These are phyloP conservation scores for Hyperoodon ampullatus DNA, from an alignment of 2,113 vertebrate species.

Conservation along the genomic window DNA sequence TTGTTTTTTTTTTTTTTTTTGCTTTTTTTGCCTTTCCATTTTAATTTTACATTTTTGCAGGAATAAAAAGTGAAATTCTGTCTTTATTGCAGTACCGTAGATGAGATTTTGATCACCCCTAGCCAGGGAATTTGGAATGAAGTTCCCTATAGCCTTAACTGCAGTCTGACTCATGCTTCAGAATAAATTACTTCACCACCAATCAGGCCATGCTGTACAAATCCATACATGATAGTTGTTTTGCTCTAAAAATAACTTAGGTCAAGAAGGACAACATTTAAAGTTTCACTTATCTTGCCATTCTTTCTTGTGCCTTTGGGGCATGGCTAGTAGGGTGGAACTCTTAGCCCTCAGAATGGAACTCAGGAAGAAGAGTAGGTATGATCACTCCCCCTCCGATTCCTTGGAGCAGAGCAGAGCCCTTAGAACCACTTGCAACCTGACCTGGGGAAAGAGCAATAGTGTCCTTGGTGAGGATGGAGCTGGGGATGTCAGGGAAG, in stretches of 20 bases:
- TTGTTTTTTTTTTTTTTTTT: not conserved
- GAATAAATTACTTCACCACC: slow-evolving; percentile 28
- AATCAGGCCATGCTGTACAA: not conserved
- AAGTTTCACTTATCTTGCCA: not conserved
- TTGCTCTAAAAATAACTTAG: slow-evolving; percentile 11
- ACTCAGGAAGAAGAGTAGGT: not conserved
- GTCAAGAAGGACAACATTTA: not conserved
- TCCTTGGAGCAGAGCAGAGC: not conserved
- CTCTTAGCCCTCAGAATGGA: not conserved
- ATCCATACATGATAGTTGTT: slow-evolving; percentile 44
- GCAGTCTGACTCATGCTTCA: slow-evolving; percentile 59
- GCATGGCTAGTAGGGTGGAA: not conserved
- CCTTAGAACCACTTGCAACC: not conserved
- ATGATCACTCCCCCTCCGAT: not conserved
- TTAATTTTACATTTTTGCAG: slow-evolving; percentile 44
- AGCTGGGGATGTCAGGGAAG: not conserved
- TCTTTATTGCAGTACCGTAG: not conserved
- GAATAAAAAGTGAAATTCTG: slow-evolving; percentile 43
- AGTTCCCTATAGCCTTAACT: slow-evolving; percentile 39
- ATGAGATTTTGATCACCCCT: slow-evolving; percentile 38
- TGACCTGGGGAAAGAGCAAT: not conserved
- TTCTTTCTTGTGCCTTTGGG: not conserved
- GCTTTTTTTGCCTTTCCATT: not conserved
- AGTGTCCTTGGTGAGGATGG: not conserved
- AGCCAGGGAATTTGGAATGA: slow-evolving; percentile 20